phyloP scores from a whole-genome alignment of 2,888 invertebrate genomes.

The Leptura quadrifasciata region DNA sequence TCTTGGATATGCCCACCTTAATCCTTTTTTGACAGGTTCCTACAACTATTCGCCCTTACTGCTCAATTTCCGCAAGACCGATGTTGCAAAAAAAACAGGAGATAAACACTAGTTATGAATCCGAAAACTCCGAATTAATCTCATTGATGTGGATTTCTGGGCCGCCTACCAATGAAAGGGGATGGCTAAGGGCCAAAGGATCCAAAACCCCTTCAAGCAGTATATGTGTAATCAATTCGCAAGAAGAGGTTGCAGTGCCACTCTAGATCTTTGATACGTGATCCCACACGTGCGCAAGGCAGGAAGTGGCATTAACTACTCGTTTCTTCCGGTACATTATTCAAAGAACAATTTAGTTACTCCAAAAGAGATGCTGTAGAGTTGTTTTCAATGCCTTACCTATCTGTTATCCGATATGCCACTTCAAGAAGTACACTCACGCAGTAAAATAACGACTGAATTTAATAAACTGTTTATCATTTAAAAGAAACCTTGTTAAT shows the following conservation, averaged over 20 bases:
- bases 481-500: too few relatives aligned
- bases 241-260: constrained; percentile 44
- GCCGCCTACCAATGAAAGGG: neutral
- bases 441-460: constrained; percentile 16
- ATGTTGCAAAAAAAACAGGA: too few relatives aligned
- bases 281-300: constrained; percentile 66
- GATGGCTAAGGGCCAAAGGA: constrained; percentile 18
- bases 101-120: too few relatives aligned
- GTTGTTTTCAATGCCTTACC: constrained; percentile 42
- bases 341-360: constrained; percentile 62
- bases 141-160: neutral
- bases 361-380: constrained; percentile 35
- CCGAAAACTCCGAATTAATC: neutral
- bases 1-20: too few relatives aligned
- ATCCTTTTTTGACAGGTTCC: too few relatives aligned
- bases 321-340: constrained; percentile 68
- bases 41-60: too few relatives aligned
- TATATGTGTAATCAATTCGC: constrained; percentile 35
- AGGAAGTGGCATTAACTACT: constrained; percentile 69
- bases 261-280: constrained; percentile 60
- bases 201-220: constrained; percentile 28
- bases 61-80: too few relatives aligned
- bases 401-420: constrained; percentile 44
- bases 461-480: too few relatives aligned
- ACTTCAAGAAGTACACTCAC: constrained; percentile 35